Evolutionary conservation across 2,797 vertebrate genomes (phyloP), one percentile per base, ranked within the genome.

Genomic region (Setipinna tenuifilis): DNA sequence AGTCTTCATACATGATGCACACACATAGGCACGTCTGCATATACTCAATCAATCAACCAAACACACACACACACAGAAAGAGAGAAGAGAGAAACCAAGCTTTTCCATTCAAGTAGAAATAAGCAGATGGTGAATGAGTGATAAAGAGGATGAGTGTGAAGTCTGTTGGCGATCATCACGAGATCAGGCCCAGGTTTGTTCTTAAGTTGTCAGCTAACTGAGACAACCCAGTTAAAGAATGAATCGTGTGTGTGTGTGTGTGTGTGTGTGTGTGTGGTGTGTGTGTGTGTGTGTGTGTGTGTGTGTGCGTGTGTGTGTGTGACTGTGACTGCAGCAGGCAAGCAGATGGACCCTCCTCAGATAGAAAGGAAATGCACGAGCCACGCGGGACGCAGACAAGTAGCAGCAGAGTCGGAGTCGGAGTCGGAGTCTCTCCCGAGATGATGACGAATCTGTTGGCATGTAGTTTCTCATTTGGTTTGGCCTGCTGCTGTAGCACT

Each of bases 261-360:
- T 90, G 89, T 93, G 87, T 92, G 90, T 87, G 89, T 92, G 90
- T 48, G 46, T 48, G 46, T n/a, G 46, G 46, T 48, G 46, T 10
- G 3, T 48, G 46, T 48, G 46, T 48, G 46, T 59, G 82, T 87
- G 83, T 87, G 86, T 44, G 82, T 83, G 81, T 87, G 71, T 86
- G 87, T 88, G 82, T 85, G 88, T 85, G 86, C 87, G 68, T 86
- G 86, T 87, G 87, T 81, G 88, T 81, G 88, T 82, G 88, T 85
- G 88, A 87, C 87, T 89, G 78, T 68, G 88, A 54, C 58, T 62
- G 2, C 82, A 19, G 46, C 46, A 48, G 10, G 23, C 58, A 84
- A 87, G 83, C 88, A 87, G 88, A 87, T 89, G 88, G 88, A 84
- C 81, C 71, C 25, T 48, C 78, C 59, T 25, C 88, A 65, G 83